Percentiles rank a stretch among this genome's conserved stretches.
phyloP scores from a whole-genome alignment of 2,888 invertebrate species.

The Argyresthia albistria region DNA sequence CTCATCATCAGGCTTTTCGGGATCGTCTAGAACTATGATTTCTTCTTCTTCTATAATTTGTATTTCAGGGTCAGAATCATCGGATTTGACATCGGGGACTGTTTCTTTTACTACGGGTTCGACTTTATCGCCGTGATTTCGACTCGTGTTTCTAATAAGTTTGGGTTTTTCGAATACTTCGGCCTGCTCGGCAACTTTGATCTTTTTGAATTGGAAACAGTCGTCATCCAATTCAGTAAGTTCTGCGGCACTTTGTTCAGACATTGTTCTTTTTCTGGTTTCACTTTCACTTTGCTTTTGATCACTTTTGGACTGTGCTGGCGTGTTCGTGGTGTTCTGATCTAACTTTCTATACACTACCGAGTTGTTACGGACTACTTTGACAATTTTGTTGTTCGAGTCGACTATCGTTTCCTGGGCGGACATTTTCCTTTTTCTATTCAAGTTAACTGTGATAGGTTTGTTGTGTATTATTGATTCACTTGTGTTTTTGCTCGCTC shows the following conservation, averaged over 20 bases:
- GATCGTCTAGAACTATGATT: constrained; percentile 41
- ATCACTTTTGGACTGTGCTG: constrained; percentile 26
- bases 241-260: constrained; percentile 46
- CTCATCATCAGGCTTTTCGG: constrained; percentile 26
- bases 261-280: constrained; percentile 48
- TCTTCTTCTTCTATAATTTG: constrained; percentile 52
- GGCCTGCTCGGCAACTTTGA: constrained; percentile 40
- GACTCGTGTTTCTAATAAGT: constrained; percentile 40
- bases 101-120: constrained; percentile 24
- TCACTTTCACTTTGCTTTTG: constrained; percentile 27
- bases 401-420: constrained; percentile 54
- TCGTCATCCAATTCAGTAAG: constrained; percentile 53
- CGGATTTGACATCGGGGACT: constrained; percentile 20
- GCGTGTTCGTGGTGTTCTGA: constrained; percentile 22
- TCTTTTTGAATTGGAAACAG: constrained; percentile 52
- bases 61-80: constrained; percentile 54
- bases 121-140: constrained; percentile 13
- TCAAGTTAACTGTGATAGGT: constrained; percentile 47
- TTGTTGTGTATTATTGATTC: constrained; percentile 25
- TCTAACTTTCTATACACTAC: constrained; percentile 58
- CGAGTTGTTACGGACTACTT: constrained; percentile 58
- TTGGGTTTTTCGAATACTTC: constrained; percentile 50
- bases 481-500: constrained; percentile 43
- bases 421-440: constrained; percentile 49
- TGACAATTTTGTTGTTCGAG: constrained; percentile 56